phyloP scores from a whole-genome alignment of 1,140 invertebrate species.

The Lucilia cuprina region DNA sequence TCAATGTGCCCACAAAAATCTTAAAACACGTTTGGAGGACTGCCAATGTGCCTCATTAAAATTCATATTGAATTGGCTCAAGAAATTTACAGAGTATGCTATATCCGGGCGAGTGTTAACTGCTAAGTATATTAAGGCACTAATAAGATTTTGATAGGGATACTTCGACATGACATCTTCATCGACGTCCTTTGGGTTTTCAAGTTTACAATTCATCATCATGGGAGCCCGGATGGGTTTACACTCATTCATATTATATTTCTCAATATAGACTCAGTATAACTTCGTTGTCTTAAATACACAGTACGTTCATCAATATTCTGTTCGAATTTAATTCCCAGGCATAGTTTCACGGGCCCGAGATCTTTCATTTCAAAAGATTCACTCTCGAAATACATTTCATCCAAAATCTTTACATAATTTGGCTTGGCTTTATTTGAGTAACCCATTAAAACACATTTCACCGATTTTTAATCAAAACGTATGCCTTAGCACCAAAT shows the following conservation, averaged over 20 bases:
- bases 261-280: neutral
- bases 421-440: slow-evolving; percentile 37
- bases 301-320: neutral
- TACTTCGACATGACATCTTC: slow-evolving; percentile 19
- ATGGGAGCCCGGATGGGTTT: slow-evolving; percentile 19
- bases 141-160: slow-evolving; percentile 40
- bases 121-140: slow-evolving; percentile 41
- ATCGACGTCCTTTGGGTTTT: neutral
- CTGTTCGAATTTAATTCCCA: slow-evolving; percentile 2
- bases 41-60: no score
- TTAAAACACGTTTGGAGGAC: no score
- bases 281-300: neutral
- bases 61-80: no score
- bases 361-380: slow-evolving; percentile 33
- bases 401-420: slow-evolving; percentile 35
- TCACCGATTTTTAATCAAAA: slow-evolving; percentile 38
- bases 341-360: neutral
- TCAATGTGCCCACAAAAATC: no score
- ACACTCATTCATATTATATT: slow-evolving; percentile 40
- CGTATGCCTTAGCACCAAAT: slow-evolving; percentile 51
- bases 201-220: slow-evolving; percentile 16
- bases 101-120: no score
- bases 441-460: slow-evolving; percentile 37
- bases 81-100: no score
- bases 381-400: neutral